Evolutionary conservation across 2,888 invertebrate species (phyloP).

Genomic region (Dynastes tityus): DNA sequence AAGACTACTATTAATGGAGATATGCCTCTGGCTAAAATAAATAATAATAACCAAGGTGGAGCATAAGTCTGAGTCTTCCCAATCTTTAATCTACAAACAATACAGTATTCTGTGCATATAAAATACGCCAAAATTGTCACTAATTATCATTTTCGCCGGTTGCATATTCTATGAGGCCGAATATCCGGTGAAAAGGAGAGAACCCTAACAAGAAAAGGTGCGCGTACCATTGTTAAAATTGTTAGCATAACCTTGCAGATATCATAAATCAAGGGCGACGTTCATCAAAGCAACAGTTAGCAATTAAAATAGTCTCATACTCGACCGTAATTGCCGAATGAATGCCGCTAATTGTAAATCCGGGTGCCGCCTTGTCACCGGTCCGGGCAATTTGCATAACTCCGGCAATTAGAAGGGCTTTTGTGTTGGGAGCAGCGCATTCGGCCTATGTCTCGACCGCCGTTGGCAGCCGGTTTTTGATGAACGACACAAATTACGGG

Average conservation of each 20-base stretch:
- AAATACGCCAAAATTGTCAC: constrained; percentile 6
- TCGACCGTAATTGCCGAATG: constrained; percentile 54
- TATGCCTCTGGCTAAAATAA: too few species aligned
- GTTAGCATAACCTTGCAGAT: constrained; percentile 48
- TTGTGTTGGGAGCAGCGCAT: constrained; percentile 31
- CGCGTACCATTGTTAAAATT: constrained; percentile 52
- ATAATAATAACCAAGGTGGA: too few species aligned
- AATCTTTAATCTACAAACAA: too few species aligned
- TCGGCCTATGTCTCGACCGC: constrained; percentile 27
- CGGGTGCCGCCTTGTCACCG: constrained; percentile 54
- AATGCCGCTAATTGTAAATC: constrained; percentile 57
- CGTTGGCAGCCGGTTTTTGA: constrained; percentile 25
- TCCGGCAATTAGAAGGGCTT: constrained; percentile 52
- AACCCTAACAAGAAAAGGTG: background rate
- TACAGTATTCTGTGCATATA: background rate
- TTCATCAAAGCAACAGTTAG: constrained; percentile 54
- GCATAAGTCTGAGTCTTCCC: too few species aligned
- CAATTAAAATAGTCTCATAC: constrained; percentile 58
- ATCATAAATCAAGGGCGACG: constrained; percentile 55
- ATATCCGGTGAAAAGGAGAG: background rate
- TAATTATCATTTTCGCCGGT: background rate
- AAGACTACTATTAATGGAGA: too few species aligned
- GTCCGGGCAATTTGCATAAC: constrained; percentile 56
- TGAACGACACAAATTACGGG: constrained; percentile 30
- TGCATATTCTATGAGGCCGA: background rate